phyloP scores from a whole-genome alignment of 2,888 invertebrate genomes.

The Troilus luridus region DNA sequence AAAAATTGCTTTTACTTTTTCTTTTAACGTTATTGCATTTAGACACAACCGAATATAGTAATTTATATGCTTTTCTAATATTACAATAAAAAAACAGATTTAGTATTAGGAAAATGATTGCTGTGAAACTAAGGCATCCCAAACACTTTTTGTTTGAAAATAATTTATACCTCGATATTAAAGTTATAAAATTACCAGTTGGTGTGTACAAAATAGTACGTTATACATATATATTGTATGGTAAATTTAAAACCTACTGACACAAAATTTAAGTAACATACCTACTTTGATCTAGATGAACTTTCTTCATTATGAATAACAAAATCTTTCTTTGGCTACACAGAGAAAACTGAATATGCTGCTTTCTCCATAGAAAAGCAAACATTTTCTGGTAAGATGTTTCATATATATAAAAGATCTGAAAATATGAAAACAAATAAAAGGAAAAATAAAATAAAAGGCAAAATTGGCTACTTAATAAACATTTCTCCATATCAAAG shows the following conservation, averaged over 20 bases:
- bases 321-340: constrained; percentile 33
- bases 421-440: not conserved
- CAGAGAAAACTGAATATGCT: constrained; percentile 57
- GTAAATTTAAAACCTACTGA: not conserved
- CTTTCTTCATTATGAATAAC: constrained; percentile 26
- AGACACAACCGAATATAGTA: too few species aligned
- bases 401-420: constrained; percentile 61
- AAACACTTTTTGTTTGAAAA: not conserved
- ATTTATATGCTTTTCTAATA: too few species aligned
- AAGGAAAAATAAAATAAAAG: too few species aligned
- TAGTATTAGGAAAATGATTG: too few species aligned
- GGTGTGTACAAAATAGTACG: not conserved
- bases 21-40: too few species aligned
- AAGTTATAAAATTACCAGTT: not conserved
- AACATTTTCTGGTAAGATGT: constrained; percentile 59
- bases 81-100: too few species aligned
- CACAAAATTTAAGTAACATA: not conserved
- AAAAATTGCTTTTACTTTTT: too few species aligned
- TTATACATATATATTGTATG: not conserved
- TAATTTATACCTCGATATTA: not conserved
- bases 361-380: constrained; percentile 59
- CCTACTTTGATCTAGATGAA: constrained; percentile 30
- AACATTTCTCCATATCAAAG: too few species aligned
- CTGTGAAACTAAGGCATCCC: too few species aligned
- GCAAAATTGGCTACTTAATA: too few species aligned